These are phyloP conservation scores for Anomalospiza imberbis DNA, from an alignment of 2,797 vertebrate species.

Conservation along the genomic window DNA sequence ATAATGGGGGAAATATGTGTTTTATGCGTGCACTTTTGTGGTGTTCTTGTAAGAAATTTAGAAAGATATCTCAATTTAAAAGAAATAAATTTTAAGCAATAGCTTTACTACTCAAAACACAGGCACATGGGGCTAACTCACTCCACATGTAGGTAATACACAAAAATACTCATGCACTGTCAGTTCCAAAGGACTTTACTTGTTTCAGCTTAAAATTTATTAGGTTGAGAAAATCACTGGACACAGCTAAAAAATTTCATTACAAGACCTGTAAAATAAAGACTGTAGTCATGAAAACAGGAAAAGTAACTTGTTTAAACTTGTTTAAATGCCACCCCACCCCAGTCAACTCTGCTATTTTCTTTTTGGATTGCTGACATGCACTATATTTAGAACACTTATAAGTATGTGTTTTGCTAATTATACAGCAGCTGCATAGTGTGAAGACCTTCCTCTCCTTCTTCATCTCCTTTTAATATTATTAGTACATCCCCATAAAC, in stretches of 20 bases:
- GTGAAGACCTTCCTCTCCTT: not conserved
- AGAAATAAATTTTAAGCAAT: not conserved
- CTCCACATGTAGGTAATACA: fast-evolving
- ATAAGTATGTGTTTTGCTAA: not conserved
- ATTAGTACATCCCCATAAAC: not conserved
- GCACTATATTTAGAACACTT: not conserved
- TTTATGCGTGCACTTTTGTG: not conserved
- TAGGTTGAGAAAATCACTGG: not conserved
- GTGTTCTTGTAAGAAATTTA: not conserved
- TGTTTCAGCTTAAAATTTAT: not conserved
- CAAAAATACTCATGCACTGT: not conserved
- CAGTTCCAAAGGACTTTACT: not conserved
- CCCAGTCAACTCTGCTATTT: not conserved
- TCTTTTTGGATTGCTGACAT: not conserved
- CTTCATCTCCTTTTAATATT: not conserved
- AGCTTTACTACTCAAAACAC: not conserved
- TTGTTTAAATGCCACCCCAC: not conserved
- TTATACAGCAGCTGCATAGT: not conserved
- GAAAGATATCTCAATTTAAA: not conserved
- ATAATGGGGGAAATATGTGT: fast-evolving
- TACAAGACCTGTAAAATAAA: not conserved
- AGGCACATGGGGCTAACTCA: not conserved
- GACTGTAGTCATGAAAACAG: not conserved
- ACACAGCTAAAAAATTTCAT: not conserved
- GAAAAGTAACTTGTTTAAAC: not conserved